Conservation (phyloP, 2,797 vertebrate species). For the Okamejei kenojei region DNA sequence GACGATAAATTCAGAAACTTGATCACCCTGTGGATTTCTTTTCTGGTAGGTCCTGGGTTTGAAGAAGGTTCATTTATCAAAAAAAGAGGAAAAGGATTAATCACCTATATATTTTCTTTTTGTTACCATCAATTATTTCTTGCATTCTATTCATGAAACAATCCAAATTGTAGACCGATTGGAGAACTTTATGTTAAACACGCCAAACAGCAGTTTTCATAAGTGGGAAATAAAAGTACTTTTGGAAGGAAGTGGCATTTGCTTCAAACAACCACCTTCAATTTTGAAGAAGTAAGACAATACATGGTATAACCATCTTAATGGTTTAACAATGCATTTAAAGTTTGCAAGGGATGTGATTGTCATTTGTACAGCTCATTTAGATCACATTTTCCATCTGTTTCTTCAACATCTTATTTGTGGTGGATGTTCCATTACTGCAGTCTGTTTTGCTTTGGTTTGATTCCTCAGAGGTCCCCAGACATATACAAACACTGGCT, state of each 20-base stretch:
- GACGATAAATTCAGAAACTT: neutral
- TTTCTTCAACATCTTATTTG: constrained; percentile 10
- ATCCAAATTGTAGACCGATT: neutral
- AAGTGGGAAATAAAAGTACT: neutral
- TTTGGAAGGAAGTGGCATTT: neutral
- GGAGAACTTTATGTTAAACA: too few species aligned
- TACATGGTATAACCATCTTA: neutral
- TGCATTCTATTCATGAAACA: neutral
- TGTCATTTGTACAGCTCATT: neutral
- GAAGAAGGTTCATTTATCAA: neutral
- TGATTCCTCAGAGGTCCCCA: neutral
- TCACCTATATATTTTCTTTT: neutral
- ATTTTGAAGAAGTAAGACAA: neutral
- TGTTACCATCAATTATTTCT: neutral
- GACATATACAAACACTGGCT: neutral
- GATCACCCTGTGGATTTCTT: neutral
- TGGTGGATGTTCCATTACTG: neutral
- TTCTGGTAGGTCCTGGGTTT: neutral
- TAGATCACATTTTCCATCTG: neutral
- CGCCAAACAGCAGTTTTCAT: neutral
- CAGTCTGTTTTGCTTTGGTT: neutral
- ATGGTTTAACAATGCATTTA: neutral
- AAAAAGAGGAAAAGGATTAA: neutral
- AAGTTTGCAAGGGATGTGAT: neutral
- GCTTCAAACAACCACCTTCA: neutral